Evolutionary conservation across 1,140 invertebrate genomes (phyloP).

Genomic region (Diplogasteroides magnus): DNA sequence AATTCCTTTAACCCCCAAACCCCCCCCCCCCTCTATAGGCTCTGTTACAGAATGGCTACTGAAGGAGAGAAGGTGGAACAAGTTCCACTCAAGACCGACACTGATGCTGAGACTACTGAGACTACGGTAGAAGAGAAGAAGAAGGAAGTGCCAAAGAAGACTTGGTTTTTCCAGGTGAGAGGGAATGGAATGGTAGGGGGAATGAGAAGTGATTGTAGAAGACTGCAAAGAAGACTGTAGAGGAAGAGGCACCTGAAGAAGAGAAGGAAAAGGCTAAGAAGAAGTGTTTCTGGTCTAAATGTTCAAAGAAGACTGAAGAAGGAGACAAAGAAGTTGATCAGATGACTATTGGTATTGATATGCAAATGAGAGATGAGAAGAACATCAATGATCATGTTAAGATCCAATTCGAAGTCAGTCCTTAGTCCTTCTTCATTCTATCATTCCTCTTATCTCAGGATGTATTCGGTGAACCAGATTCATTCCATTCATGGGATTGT

Average conservation of each 20-base stretch:
- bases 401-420: not conserved
- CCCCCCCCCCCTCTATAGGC: not conserved
- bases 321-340: not conserved
- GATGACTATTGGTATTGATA: not conserved
- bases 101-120: conserved; percentile 23
- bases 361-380: not conserved
- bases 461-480: too few species aligned
- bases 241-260: not conserved
- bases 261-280: not conserved
- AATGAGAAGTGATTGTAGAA: too few species aligned
- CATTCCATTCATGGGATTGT: not conserved
- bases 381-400: not conserved
- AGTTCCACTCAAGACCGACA: conserved; percentile 35
- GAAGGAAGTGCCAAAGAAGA: not conserved
- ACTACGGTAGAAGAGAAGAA: not conserved
- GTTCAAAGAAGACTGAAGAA: not conserved
- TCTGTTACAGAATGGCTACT: conserved; percentile 6
- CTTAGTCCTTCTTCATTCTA: not conserved
- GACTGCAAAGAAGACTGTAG: not conserved
- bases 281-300: not conserved
- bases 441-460: not conserved
- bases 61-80: conserved; percentile 29
- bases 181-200: too few species aligned
- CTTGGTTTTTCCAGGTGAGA: not conserved
- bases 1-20: not conserved